Conservation (phyloP, 2,113 vertebrate species). For the Ammodytes dubius region DNA sequence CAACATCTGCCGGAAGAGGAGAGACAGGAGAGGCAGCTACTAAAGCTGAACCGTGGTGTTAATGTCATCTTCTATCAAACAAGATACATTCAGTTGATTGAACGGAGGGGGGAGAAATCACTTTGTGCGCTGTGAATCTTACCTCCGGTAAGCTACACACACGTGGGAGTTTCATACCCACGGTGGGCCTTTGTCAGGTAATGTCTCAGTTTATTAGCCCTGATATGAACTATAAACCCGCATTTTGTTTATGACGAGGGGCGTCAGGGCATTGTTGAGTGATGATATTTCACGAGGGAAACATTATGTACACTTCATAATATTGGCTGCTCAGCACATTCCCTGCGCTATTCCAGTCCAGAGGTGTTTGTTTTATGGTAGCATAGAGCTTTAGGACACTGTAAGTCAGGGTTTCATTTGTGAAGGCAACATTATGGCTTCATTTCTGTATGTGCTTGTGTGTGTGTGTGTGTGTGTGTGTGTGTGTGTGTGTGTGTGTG, state of each 20-base stretch:
- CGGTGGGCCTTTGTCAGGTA: constrained; percentile 67
- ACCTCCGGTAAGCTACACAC: constrained; percentile 26
- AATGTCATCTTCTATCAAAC: constrained; percentile 41
- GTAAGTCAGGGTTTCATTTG: constrained; percentile 60
- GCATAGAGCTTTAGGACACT: constrained; percentile 66
- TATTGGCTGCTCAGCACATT: constrained; percentile 75
- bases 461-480: constrained; percentile 19
- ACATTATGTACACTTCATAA: constrained; percentile 78
- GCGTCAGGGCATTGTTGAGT: constrained; percentile 70
- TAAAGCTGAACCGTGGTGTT: constrained; percentile 54
- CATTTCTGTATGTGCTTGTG: constrained; percentile 33
- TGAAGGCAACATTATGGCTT: constrained; percentile 67
- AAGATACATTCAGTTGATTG: constrained; percentile 24
- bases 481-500: constrained; percentile 35
- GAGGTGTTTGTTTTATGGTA: constrained; percentile 63
- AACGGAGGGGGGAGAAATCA: constrained; percentile 9
- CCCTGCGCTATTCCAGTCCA: constrained; percentile 47
- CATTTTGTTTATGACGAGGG: constrained; percentile 77
- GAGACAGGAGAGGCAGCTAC: constrained; percentile 43
- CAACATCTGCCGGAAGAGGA: constrained; percentile 74
- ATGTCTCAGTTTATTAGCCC: constrained; percentile 75
- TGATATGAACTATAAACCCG: constrained; percentile 79
- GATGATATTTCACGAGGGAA: constrained; percentile 78
- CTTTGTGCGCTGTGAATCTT: background rate
- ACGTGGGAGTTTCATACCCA: constrained; percentile 57